A percentile compares a stretch with the other conserved stretches of the same genome.
Conservation (phyloP, 2,888 invertebrate genomes). For the Aethes cnicana region DNA sequence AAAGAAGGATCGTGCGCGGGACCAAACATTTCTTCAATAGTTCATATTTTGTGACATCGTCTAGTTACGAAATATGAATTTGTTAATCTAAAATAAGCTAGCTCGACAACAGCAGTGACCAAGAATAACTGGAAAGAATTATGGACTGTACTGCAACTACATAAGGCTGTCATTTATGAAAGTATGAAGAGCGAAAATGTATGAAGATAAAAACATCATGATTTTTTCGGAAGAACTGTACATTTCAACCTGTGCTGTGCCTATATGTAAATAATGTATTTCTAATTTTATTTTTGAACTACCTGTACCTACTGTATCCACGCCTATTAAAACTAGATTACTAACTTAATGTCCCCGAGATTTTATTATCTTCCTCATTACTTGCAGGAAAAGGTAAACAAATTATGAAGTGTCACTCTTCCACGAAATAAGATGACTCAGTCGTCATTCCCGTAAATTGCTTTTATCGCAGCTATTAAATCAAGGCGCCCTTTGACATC, state of each 20-base stretch:
- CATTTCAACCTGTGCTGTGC: too few species aligned
- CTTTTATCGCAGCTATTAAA: slow-evolving; percentile 12
- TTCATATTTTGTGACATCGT: slow-evolving; percentile 51
- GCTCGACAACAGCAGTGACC: background rate
- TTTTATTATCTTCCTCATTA: slow-evolving; percentile 22
- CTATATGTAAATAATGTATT: too few species aligned
- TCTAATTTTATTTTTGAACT: too few species aligned
- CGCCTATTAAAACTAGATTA: slow-evolving; percentile 10
- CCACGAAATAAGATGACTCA: slow-evolving; percentile 16
- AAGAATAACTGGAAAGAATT: background rate
- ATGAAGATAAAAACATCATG: too few species aligned
- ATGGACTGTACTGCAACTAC: background rate
- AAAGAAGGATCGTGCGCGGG: slow-evolving; percentile 70
- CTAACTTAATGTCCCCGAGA: slow-evolving; percentile 8
- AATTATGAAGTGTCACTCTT: background rate
- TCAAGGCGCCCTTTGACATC: slow-evolving; percentile 3
- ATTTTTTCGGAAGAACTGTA: too few species aligned
- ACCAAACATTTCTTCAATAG: slow-evolving; percentile 62
- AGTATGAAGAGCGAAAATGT: too few species aligned
- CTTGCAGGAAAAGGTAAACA: slow-evolving; percentile 15
- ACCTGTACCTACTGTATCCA: too few species aligned
- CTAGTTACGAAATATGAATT: slow-evolving; percentile 38
- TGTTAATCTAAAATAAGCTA: slow-evolving; percentile 32
- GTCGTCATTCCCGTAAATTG: background rate
- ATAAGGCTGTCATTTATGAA: background rate